Conservation (phyloP, 2,797 vertebrate species). For the Sparus aurata region DNA sequence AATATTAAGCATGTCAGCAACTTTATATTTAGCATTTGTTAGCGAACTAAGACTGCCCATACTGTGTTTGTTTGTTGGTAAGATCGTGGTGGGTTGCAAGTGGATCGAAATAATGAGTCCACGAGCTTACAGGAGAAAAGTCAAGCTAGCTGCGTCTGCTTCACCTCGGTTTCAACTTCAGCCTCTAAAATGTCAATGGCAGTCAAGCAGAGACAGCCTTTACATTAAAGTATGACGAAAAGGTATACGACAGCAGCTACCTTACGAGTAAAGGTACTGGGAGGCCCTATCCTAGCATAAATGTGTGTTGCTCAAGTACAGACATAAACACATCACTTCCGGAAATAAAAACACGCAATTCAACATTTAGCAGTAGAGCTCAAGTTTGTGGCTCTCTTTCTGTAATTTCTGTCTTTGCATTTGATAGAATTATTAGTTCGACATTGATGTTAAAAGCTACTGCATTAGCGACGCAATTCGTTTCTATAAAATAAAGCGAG, state of each 20-base stretch:
- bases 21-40: neutral
- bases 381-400: rapidly evolving
- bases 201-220: neutral
- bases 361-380: neutral
- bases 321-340: neutral
- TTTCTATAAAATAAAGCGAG: neutral
- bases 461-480: neutral
- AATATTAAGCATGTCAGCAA: neutral
- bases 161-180: neutral
- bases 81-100: neutral
- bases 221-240: neutral
- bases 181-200: neutral
- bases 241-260: neutral
- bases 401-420: neutral
- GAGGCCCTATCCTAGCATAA: neutral
- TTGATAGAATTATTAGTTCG: neutral
- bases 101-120: neutral
- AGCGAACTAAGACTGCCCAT: rapidly evolving
- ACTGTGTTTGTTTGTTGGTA: neutral
- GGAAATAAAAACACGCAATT: neutral
- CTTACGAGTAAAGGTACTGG: rapidly evolving
- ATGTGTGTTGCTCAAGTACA: neutral
- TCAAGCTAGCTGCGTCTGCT: conserved; percentile 15
- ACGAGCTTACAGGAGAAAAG: neutral
- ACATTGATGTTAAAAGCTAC: neutral